Evolutionary conservation across 2,113 vertebrate genomes (phyloP).

Genomic region (Casuarius casuarius): DNA sequence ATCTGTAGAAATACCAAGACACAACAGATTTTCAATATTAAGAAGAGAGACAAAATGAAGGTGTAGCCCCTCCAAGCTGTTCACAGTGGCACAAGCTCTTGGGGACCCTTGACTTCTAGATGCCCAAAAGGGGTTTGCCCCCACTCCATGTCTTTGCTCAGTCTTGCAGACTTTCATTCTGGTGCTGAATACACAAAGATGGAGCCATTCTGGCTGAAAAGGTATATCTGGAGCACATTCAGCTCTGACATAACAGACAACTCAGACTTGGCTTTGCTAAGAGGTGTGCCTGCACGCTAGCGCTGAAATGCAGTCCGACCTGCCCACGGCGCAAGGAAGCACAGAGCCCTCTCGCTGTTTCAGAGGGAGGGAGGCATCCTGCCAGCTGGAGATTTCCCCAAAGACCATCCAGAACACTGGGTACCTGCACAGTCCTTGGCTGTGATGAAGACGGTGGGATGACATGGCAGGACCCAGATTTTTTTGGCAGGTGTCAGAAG

Average conservation of each 20-base stretch:
- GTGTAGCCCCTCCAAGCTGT: not conserved
- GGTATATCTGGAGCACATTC: rapidly evolving
- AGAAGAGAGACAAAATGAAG: rapidly evolving
- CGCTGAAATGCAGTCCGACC: not conserved
- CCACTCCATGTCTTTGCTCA: not conserved
- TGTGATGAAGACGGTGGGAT: rapidly evolving
- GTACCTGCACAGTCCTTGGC: not conserved
- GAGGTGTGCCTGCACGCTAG: not conserved
- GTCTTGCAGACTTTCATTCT: not conserved
- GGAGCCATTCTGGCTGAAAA: not conserved
- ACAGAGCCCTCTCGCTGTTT: not conserved
- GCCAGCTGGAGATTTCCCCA: not conserved
- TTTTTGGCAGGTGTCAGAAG: not conserved
- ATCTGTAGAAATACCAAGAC: not conserved
- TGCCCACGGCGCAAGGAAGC: rapidly evolving
- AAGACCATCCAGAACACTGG: not conserved
- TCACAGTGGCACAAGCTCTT: rapidly evolving
- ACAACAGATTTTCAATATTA: rapidly evolving
- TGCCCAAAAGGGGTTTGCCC: not conserved
- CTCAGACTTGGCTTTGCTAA: not conserved
- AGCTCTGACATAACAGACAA: not conserved
- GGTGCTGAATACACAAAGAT: not conserved
- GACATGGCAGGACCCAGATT: not conserved
- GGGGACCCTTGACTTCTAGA: rapidly evolving
- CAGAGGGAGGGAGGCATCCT: not conserved